A percentile compares a stretch with the other conserved stretches of the same genome.
phyloP scores from a whole-genome alignment of 1,140 invertebrate species.

The Drepana arcuata region DNA sequence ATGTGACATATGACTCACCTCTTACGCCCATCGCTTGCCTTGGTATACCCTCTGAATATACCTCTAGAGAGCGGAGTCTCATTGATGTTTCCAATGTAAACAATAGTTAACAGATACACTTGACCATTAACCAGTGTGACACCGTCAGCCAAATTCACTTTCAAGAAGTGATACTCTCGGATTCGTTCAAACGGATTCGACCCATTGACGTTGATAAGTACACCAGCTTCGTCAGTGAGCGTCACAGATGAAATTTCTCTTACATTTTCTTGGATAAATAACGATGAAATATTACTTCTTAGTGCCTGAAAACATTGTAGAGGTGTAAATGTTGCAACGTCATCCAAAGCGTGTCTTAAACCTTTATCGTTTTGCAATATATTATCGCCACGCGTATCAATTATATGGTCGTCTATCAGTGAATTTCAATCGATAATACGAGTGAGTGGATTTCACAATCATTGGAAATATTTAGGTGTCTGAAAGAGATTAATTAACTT shows the following conservation, averaged over 20 bases:
- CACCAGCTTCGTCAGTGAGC: constrained; percentile 17
- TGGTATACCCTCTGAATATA: constrained; percentile 54
- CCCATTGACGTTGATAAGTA: constrained; percentile 16
- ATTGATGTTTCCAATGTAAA: constrained; percentile 55
- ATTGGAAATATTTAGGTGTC: too few species aligned
- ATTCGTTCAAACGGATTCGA: constrained; percentile 32
- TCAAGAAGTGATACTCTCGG: constrained; percentile 40
- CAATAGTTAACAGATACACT: constrained; percentile 29
- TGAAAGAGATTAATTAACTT: too few species aligned
- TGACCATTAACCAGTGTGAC: constrained; percentile 24
- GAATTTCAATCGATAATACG: too few species aligned
- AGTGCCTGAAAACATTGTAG: constrained; percentile 45
- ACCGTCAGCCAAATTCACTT: constrained; percentile 36
- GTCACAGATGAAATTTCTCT: constrained; percentile 32
- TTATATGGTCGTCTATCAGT: too few species aligned
- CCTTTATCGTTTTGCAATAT: too few species aligned
- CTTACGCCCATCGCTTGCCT: too few species aligned
- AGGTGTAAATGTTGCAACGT: too few species aligned
- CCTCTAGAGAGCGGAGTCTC: constrained; percentile 57
- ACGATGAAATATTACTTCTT: constrained; percentile 18
- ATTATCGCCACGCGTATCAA: too few species aligned
- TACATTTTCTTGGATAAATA: constrained; percentile 53
- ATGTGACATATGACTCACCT: too few species aligned
- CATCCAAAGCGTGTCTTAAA: too few species aligned
- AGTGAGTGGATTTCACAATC: too few species aligned